Base-by-base conservation (phyloP, 2,888 invertebrate genomes). In the Hirtodrosophila duncani region DNA sequence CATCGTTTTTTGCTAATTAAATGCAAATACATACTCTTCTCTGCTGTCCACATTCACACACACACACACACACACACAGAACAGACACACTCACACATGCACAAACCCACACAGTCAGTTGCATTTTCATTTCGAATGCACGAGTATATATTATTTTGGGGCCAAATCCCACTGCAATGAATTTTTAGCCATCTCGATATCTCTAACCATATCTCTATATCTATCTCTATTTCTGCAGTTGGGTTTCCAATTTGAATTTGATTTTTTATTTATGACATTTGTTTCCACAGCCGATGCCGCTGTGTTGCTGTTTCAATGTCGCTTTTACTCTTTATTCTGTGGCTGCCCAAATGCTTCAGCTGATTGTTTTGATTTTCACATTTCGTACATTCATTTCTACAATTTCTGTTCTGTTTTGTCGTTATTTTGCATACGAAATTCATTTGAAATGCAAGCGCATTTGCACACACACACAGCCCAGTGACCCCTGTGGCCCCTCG, bases 211-310 rank as follows among this genome's bases (percentile, higher is more conserved):
- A 27, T 45, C 55, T 23, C 55, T 34, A 31, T 64, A 65, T 67
- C 63, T 57, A 56, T 51, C 38, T 75, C 48, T 66, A 46, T 60
- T 45, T 66, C 50, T 67, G 61, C 38, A 24, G 13, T 23, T 52
- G 39, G 21, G 11, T 59, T 74, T 74, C 77, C 77, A 67, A 74
- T 74, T 74, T 75, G 80, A 71, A 75, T 74, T 79, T 68, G 57
- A 74, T 74, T 74, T 79, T 66, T 71, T 74, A 74, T 74, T 79
- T 74, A 74, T 74, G 80, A 79, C 77, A 79, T 75, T 79, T 68
- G 53, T 50, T 33, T 39, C 46, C 34, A n/a, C 24, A 10, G 20
- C 21, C 21, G 17, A 4, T 33, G 14, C 10, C 18, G 2, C 13
- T 4, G 13, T 2, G 2, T 4, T 16, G 16, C 23, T 9, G 23